Evolutionary conservation across 2,113 vertebrate genomes (phyloP).

Genomic region (Malurus alboscapulatus): DNA sequence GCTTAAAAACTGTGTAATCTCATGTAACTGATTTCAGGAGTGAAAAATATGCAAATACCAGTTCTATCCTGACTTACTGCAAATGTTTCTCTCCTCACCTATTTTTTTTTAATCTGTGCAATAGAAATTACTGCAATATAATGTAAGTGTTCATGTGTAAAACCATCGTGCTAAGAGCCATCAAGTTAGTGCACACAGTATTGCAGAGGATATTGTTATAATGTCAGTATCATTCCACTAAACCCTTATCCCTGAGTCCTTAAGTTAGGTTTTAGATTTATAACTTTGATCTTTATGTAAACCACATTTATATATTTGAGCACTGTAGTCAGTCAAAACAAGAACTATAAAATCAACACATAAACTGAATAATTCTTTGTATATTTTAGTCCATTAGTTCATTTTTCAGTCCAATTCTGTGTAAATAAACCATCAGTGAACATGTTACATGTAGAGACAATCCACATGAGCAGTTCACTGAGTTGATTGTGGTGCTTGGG

Average conservation of each 20-base stretch:
- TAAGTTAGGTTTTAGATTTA: not conserved
- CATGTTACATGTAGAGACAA: not conserved
- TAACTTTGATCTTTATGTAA: not conserved
- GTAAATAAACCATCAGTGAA: not conserved
- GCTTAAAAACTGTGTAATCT: not conserved
- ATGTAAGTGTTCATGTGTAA: not conserved
- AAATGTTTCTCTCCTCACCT: not conserved
- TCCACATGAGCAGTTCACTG: accelerated
- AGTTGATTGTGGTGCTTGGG: not conserved
- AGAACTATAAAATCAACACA: not conserved
- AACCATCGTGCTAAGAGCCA: not conserved
- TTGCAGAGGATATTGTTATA: not conserved
- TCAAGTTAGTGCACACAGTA: not conserved
- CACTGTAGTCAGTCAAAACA: not conserved
- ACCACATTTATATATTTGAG: not conserved
- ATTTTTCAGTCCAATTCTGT: not conserved
- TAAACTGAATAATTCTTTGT: not conserved
- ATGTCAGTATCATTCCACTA: not conserved
- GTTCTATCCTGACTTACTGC: not conserved
- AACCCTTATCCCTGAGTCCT: not conserved
- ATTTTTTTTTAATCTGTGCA: not conserved
- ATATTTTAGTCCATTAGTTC: not conserved
- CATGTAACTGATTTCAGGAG: not conserved
- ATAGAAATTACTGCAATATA: not conserved
- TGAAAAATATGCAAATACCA: not conserved